Percentiles rank a stretch among this genome's conserved stretches.
phyloP scores from a whole-genome alignment of 2,797 vertebrate genomes.

The Ceryle rudis region DNA sequence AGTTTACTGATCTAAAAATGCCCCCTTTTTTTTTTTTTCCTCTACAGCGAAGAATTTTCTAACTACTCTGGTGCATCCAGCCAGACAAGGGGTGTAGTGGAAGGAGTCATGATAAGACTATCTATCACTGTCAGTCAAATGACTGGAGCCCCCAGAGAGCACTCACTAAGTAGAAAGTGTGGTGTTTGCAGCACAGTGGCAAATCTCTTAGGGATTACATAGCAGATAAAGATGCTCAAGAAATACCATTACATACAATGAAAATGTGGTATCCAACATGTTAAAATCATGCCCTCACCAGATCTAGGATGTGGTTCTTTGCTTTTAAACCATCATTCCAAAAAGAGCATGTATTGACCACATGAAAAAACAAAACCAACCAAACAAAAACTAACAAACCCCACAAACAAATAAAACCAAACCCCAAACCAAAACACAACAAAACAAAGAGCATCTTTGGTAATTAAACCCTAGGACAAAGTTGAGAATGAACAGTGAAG shows the following conservation, averaged over 20 bases:
- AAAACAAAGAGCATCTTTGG: not conserved
- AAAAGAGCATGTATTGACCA: not conserved
- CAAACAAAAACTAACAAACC: no score
- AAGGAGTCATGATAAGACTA: not conserved
- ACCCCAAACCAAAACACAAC: no score
- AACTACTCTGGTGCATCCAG: not conserved
- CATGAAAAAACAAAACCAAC: not conserved
- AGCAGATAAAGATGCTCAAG: not conserved
- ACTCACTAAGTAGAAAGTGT: not conserved
- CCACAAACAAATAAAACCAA: no score
- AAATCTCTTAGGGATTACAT: not conserved
- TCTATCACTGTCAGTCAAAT: slow-evolving; percentile 32
- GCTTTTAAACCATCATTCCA: not conserved
- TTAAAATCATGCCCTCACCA: not conserved
- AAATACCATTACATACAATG: not conserved
- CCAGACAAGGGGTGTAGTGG: not conserved
- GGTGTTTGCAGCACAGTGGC: not conserved
- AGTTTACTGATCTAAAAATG: slow-evolving; percentile 39
- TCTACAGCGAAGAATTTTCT: not conserved
- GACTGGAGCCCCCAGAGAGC: not conserved
- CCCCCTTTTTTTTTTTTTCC: slow-evolving; percentile 40
- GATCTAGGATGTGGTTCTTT: not conserved
- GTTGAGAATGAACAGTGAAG: not conserved
- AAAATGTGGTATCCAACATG: not conserved
- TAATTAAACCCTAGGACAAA: not conserved